phyloP scores from a whole-genome alignment of 2,797 vertebrate species.

The Danio albolineatus region DNA sequence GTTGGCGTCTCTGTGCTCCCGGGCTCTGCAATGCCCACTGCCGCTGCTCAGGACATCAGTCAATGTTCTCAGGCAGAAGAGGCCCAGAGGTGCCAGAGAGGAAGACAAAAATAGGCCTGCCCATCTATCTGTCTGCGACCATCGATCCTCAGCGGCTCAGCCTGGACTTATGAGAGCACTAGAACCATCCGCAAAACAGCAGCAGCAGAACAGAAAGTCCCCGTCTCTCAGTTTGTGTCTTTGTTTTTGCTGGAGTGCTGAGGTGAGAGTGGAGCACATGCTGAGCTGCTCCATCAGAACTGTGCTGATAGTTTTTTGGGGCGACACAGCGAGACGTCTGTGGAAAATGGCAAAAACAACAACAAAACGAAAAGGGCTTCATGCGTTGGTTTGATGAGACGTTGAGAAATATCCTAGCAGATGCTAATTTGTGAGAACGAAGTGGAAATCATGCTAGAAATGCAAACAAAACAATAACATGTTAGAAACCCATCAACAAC shows the following conservation, averaged over 20 bases:
- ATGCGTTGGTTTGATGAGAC: no score
- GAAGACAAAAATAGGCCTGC: slow-evolving; percentile 59
- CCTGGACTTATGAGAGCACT: slow-evolving; percentile 22
- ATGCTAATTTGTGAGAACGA: no score
- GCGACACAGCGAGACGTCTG: background rate
- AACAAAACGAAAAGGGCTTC: no score
- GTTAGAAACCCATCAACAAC: no score
- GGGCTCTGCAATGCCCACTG: background rate
- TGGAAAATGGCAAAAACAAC: slow-evolving; percentile 1
- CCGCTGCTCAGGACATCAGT: slow-evolving; percentile 38
- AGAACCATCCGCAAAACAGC: slow-evolving; percentile 21
- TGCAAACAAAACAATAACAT: no score
- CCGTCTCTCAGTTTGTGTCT: slow-evolving; percentile 10
- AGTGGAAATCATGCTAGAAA: no score
- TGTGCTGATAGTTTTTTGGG: background rate
- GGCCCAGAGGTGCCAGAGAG: slow-evolving; percentile 36
- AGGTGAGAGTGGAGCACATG: slow-evolving; percentile 16
- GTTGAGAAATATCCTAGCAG: no score
- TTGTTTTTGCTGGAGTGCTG: slow-evolving; percentile 1
- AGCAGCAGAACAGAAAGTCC: background rate
- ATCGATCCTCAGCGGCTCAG: slow-evolving; percentile 40
- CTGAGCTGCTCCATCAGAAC: background rate
- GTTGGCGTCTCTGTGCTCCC: background rate
- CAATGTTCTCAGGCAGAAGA: slow-evolving; percentile 53
- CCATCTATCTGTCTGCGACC: slow-evolving; percentile 45